phyloP scores from a whole-genome alignment of 2,888 invertebrate species.

The Byasa hedistus region DNA sequence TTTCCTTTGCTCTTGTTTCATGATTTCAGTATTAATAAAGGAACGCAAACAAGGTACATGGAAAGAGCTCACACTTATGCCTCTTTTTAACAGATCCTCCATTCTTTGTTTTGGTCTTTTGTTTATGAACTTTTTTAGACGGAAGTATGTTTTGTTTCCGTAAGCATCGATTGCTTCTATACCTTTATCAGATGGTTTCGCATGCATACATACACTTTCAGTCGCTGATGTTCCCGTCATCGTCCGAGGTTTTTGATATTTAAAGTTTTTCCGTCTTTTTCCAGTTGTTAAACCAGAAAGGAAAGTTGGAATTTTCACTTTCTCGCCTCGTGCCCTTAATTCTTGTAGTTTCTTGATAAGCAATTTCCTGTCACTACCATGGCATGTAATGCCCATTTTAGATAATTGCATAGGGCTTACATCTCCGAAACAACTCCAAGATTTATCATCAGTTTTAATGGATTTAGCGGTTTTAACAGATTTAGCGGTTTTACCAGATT shows the following conservation, averaged over 20 bases:
- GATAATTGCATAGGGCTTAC: constrained; percentile 55
- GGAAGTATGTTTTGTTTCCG: constrained; percentile 64
- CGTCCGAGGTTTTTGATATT: constrained; percentile 20
- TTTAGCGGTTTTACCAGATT: neutral
- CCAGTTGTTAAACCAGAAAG: constrained; percentile 11
- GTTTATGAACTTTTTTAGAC: constrained; percentile 46
- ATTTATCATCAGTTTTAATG: constrained; percentile 9
- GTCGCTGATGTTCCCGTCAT: constrained; percentile 8
- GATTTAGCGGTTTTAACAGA: neutral
- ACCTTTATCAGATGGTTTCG: constrained; percentile 59
- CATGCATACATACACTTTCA: constrained; percentile 51
- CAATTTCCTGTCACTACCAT: constrained; percentile 63
- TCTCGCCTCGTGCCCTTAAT: constrained; percentile 55
- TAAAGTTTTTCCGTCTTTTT: constrained; percentile 35
- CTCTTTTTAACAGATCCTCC: constrained; percentile 46
- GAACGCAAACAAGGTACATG: constrained; percentile 69
- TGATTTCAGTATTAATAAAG: constrained; percentile 56
- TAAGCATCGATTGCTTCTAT: constrained; percentile 53
- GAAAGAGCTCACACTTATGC: constrained; percentile 66
- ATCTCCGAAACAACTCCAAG: constrained; percentile 70
- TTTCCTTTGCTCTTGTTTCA: constrained; percentile 53
- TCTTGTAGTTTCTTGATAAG: constrained; percentile 51
- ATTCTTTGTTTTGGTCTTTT: constrained; percentile 53
- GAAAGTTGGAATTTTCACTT: constrained; percentile 51
- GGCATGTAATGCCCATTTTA: constrained; percentile 66